Evolutionary conservation across 2,113 vertebrate genomes (phyloP).

Genomic region (Caloenas nicobarica): DNA sequence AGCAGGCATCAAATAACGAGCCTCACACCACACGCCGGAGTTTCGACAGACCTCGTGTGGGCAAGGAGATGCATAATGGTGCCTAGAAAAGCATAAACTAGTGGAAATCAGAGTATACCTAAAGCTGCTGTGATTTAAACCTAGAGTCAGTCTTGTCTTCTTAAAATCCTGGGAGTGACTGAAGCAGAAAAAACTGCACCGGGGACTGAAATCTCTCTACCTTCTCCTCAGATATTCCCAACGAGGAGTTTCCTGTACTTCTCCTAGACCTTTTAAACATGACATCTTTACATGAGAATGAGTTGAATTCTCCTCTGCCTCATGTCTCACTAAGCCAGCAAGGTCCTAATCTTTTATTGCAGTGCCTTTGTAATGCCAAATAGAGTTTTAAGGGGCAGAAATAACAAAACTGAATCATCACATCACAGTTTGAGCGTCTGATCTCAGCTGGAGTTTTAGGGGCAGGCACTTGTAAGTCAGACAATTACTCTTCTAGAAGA

Average conservation of each 20-base stretch:
- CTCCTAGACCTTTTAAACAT: not conserved
- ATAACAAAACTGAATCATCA: conserved; percentile 13
- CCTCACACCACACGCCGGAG: not conserved
- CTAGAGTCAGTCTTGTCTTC: not conserved
- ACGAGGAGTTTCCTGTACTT: not conserved
- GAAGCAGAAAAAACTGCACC: not conserved
- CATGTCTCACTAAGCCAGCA: not conserved
- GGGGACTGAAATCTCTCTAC: not conserved
- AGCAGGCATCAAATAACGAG: not conserved
- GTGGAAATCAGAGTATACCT: not conserved
- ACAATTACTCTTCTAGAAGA: not conserved
- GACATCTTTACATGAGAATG: not conserved
- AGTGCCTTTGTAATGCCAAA: not conserved
- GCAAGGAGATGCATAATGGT: not conserved
- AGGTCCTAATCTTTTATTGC: not conserved
- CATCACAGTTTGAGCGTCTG: not conserved
- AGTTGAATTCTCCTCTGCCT: not conserved
- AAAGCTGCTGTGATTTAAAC: not conserved
- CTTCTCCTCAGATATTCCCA: not conserved
- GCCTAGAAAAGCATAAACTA: not conserved
- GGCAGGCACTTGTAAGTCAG: not conserved
- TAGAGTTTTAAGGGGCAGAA: not conserved
- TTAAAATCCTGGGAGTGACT: not conserved
- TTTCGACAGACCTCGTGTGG: not conserved
- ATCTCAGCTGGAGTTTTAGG: not conserved